These are phyloP conservation scores for Strigamia crassipes DNA, from an alignment of 2,888 invertebrate species.

Conservation along the genomic window DNA sequence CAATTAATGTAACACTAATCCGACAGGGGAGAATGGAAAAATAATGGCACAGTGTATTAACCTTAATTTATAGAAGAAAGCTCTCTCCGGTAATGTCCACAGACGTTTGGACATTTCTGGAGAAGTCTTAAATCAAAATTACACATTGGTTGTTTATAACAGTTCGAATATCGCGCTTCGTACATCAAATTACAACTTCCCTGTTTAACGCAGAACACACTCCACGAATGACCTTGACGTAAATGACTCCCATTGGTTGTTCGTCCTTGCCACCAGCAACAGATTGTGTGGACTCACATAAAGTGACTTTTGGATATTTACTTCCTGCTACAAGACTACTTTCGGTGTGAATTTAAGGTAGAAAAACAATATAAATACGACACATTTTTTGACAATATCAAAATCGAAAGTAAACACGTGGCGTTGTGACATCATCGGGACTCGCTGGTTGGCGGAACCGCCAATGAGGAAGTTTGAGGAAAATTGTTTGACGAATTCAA, in stretches of 20 bases:
- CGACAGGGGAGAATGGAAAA: too few species aligned
- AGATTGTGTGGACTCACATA: background rate
- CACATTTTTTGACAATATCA: background rate
- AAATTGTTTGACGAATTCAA: background rate
- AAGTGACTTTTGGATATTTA: background rate
- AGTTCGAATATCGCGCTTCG: slow-evolving; percentile 1
- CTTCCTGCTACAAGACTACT: background rate
- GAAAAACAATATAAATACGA: background rate
- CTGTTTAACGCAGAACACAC: too few species aligned
- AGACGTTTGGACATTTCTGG: too few species aligned
- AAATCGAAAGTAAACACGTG: background rate
- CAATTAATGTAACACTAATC: too few species aligned
- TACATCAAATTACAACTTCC: background rate
- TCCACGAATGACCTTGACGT: background rate
- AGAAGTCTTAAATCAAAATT: too few species aligned
- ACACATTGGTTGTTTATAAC: too few species aligned
- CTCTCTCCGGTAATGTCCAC: too few species aligned
- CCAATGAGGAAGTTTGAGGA: background rate
- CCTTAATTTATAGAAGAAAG: too few species aligned
- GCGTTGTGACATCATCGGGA: background rate
- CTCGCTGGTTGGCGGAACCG: background rate
- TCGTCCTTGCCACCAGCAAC: background rate
- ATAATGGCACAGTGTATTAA: too few species aligned
- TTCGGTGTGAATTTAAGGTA: background rate
- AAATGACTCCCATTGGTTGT: background rate